phyloP scores from a whole-genome alignment of 2,113 vertebrate species.

The Chiloscyllium plagiosum region DNA sequence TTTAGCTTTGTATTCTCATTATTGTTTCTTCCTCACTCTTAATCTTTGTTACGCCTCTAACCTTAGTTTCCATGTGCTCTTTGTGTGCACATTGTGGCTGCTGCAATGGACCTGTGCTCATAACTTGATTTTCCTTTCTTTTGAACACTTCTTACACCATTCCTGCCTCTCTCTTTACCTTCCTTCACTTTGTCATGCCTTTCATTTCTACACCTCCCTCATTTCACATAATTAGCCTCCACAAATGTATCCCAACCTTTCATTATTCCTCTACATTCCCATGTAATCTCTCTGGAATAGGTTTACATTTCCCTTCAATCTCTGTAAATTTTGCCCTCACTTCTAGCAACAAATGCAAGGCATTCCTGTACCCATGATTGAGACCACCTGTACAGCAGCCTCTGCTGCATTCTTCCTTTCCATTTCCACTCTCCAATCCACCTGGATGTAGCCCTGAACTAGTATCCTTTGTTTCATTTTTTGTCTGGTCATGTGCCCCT shows the following conservation, averaged over 20 bases:
- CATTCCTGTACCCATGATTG: background rate
- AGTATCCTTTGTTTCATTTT: background rate
- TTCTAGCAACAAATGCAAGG: background rate
- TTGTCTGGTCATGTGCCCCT: background rate
- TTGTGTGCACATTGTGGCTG: background rate
- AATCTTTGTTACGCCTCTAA: background rate
- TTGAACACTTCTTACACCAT: too few relatives aligned
- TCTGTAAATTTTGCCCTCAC: background rate
- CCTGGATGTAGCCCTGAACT: background rate
- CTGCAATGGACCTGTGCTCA: background rate
- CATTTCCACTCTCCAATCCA: background rate
- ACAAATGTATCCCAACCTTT: background rate
- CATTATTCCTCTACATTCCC: background rate
- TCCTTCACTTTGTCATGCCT: background rate
- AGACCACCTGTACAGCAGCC: background rate
- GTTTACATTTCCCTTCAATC: background rate
- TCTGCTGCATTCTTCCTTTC: background rate
- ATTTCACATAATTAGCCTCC: background rate
- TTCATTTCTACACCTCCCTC: background rate
- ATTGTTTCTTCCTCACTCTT: background rate
- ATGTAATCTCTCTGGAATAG: background rate
- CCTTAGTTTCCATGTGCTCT: background rate
- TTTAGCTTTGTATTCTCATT: background rate
- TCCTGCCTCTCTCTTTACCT: background rate
- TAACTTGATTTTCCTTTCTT: background rate